These are phyloP conservation scores for Drosophila yooni DNA, from an alignment of 2,888 invertebrate genomes.

Conservation along the genomic window DNA sequence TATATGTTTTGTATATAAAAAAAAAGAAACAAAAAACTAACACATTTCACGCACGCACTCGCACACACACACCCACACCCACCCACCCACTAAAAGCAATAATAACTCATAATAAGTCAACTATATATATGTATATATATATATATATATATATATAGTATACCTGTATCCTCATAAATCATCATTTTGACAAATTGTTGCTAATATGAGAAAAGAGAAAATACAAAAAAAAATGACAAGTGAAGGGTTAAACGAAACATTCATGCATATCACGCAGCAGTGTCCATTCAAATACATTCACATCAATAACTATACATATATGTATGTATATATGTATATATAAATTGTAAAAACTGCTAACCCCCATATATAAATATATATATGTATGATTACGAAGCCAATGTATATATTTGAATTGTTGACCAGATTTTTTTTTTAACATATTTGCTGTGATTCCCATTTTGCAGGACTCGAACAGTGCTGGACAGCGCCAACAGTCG, in stretches of 20 bases:
- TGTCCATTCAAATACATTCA: conserved; percentile 24
- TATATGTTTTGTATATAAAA: conserved; percentile 24
- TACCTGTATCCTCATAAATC: conserved; percentile 12
- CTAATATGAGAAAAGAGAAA: conserved; percentile 14
- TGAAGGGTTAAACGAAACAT: conserved; percentile 32
- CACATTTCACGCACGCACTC: conserved; percentile 48
- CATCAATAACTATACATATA: conserved; percentile 9
- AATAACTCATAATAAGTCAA: not conserved
- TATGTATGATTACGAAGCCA: conserved; percentile 13
- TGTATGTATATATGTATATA: conserved; percentile 13
- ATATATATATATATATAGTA: not conserved
- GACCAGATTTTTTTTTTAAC: not conserved
- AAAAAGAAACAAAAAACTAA: conserved; percentile 25
- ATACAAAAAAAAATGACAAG: not conserved
- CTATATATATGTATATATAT: not conserved
- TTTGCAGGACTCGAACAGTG: conserved; percentile 85
- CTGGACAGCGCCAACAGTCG: conserved; percentile 85
- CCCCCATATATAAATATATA: conserved; percentile 9
- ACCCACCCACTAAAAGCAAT: conserved; percentile 26
- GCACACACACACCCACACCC: not conserved
- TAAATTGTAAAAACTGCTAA: conserved; percentile 31
- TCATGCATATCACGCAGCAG: conserved; percentile 42
- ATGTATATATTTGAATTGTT: not conserved
- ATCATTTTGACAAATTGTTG: conserved; percentile 32
- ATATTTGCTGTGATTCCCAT: not conserved